Base-by-base conservation (phyloP, 2,797 vertebrate genomes). In the Myotis daubentonii region DNA sequence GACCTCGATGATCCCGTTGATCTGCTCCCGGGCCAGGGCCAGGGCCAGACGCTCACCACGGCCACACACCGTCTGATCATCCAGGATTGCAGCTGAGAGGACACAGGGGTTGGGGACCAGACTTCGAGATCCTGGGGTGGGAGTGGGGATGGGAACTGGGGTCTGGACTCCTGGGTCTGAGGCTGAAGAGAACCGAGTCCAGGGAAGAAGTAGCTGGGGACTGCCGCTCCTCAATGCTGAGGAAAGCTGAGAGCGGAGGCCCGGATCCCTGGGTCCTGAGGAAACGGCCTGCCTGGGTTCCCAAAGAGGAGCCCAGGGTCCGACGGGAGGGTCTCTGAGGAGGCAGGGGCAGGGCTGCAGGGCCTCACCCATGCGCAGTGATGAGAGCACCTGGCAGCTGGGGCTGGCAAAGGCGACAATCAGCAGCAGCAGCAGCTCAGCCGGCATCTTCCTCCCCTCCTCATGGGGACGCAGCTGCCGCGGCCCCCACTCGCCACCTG, bases 401-500 rank as follows among this genome's bases (percentile, higher is more conserved):
- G 95, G 95, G 86, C 88, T 97, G 91, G 95, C 96, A 86, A 99
- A 98, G 98, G 99, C 98, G 96, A 98, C 98, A 98, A 99, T 99
- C 98, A 99, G 99, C 99, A 99, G 99, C 98, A 99, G 98, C 98
- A 99, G 97, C 96, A 98, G 98, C 97, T 99, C 99, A 99, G 99
- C 99, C 99, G 99, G 99, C 99, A 99, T 99, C 99, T 99, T 99
- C 99, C 98, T 99, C 99, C 98, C 98, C 99, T 99, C 99, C 99
- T 99, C 99, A 99, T 99, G 99, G 99, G 99, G 99, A 99, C 98
- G 94, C 98, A 98, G 99, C 99, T 99, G 98, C 99, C 97, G 97
- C 97, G 96, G 96, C 95, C 95, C 98, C 97, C 95, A 97, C 95
- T 90, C 62, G 96, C 97, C 89, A 97, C 98, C 97, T 95, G 88